Evolutionary conservation across 1,140 invertebrate genomes (phyloP).

Genomic region (Pinna nobilis): DNA sequence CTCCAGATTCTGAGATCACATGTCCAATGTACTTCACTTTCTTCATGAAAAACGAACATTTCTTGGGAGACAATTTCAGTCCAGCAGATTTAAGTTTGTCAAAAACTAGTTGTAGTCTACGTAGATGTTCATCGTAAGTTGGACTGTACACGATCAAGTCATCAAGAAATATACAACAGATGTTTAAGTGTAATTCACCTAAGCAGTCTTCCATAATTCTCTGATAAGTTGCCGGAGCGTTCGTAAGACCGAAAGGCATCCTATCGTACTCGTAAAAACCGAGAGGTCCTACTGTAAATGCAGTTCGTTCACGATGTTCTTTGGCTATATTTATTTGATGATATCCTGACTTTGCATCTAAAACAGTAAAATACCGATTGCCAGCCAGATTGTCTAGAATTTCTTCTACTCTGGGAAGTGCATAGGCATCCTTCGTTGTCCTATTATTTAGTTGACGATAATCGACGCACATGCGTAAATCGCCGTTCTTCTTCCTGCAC

Average conservation of each 20-base stretch:
- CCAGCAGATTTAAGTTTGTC: slow-evolving; percentile 19
- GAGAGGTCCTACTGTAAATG: slow-evolving; percentile 30
- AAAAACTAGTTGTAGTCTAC: slow-evolving; percentile 32
- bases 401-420: too few relatives aligned
- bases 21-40: slow-evolving; percentile 54
- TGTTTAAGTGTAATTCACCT: slow-evolving; percentile 32
- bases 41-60: slow-evolving; percentile 67
- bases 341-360: slow-evolving; percentile 73
- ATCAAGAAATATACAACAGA: slow-evolving; percentile 33
- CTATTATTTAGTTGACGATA: slow-evolving; percentile 18
- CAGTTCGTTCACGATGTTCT: slow-evolving; percentile 67
- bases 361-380: slow-evolving; percentile 69
- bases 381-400: slow-evolving; percentile 68
- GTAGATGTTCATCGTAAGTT: slow-evolving; percentile 27
- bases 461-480: slow-evolving; percentile 73
- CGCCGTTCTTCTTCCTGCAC: slow-evolving; percentile 40
- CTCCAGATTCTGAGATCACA: slow-evolving; percentile 48
- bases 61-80: too few relatives aligned
- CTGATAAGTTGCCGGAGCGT: slow-evolving; percentile 51
- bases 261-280: slow-evolving; percentile 41
- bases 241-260: slow-evolving; percentile 41
- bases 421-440: too few relatives aligned
- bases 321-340: slow-evolving; percentile 56
- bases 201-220: slow-evolving; percentile 49
- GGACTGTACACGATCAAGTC: slow-evolving; percentile 41